Percentiles rank a stretch among this genome's conserved stretches.
phyloP scores from a whole-genome alignment of 2,113 vertebrate genomes.

The Lampris megalopsis region DNA sequence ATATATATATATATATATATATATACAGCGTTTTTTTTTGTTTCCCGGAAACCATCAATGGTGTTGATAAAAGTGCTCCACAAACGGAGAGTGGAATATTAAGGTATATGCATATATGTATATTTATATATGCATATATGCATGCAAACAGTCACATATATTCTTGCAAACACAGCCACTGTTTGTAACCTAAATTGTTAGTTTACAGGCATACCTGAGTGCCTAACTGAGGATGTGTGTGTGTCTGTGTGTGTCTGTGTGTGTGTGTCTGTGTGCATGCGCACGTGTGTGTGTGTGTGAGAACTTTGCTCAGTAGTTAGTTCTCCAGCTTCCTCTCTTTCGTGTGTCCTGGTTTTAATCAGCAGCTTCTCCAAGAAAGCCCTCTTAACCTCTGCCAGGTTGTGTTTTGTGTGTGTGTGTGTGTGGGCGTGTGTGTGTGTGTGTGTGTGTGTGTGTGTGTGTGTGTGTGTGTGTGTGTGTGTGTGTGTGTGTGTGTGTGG shows the following conservation, averaged over 20 bases:
- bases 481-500: background rate
- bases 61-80: too few species aligned
- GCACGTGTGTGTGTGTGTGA: background rate
- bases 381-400: conserved; percentile 28
- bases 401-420: background rate
- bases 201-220: conserved; percentile 24
- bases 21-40: background rate
- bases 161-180: background rate
- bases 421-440: background rate
- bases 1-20: background rate
- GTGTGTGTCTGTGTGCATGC: conserved; percentile 13
- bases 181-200: background rate
- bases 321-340: conserved; percentile 32
- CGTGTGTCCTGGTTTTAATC: conserved; percentile 49
- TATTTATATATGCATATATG: background rate
- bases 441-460: conserved; percentile 12
- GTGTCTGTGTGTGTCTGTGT: background rate
- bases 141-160: background rate
- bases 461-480: background rate
- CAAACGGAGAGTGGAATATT: too few species aligned
- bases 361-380: conserved; percentile 25
- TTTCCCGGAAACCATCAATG: too few species aligned
- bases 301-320: conserved; percentile 46
- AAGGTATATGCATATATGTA: too few species aligned
- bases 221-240: conserved; percentile 18